Base-by-base conservation (phyloP, 2,797 vertebrate genomes). In the Syndactyla subalaris region DNA sequence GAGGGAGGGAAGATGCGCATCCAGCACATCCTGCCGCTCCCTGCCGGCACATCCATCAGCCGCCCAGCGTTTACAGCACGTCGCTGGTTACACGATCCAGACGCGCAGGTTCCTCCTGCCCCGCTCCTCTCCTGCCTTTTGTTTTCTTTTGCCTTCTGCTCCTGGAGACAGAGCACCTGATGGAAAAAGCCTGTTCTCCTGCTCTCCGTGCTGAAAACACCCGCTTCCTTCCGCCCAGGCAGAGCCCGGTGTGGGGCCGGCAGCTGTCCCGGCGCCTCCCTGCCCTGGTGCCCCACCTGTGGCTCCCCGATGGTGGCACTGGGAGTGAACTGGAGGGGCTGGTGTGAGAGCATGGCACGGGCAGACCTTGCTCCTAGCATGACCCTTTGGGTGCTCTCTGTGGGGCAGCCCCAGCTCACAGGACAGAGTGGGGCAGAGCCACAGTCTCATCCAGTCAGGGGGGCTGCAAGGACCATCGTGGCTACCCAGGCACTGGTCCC, bases 51-150 rank as follows among this genome's bases (percentile, higher is more conserved):
- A 98, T 98, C 97, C 97, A 97, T 97, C 96, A 95, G 88, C 80
- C 39, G 21, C 51, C 70, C 91, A 6, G 90, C 93, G 95, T 97
- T 97, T 97, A 97, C 90, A 96, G 92, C 95, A 96, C 17, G 78
- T 95, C 94, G 49, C 91, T 34, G 38, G 81, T 98, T 97, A 98
- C 96, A 97, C 19, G 86, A 96, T 93, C 97, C 97, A 98, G 97
- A 96, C 57, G 19, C n/a, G 30, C 95, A 95, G 92, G 95, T 94
- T 93, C 78, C 95, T 91, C 87, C 95, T 59, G 85, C 48, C 73
- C 78, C 2, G 13, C 80, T 92, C 80, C 55, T 86, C 93, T 94
- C 89, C 94, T 73, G 93, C 63, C 66, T 93, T 76, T 94, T 90
- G 91, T 92, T 93, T 95, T 71, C 87, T 84, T 70, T 96, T 75